Evolutionary conservation across 2,888 invertebrate species (phyloP), one percentile per base, ranked within the genome.

Genomic region (Cephus pulcher): DNA sequence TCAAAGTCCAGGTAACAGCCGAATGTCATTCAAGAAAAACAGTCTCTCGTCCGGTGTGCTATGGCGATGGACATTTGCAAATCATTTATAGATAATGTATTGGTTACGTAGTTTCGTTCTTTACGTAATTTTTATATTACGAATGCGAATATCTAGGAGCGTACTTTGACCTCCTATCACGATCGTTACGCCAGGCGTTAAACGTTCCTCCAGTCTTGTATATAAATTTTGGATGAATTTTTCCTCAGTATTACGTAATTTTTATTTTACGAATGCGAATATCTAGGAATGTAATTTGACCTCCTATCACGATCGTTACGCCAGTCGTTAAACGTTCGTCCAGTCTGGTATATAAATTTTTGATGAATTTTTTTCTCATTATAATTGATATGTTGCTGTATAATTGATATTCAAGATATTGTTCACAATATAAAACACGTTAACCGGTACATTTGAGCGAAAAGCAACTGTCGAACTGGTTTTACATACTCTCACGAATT

Each of bases 251-350:
- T 34, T 34, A 34, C 30, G 15, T 68, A 68, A 75, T 76, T 80
- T 73, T 32, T 77, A 23, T 4, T 15, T 40, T 37, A 37, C 40
- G 78, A 74, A 76, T 74, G 75, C 69, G 80, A 80, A 76, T 79
- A 79, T 82, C 30, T 75, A 56, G n/a, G 74, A 12, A 0, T 77
- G 84, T 34, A 84, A 83, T 85, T 86, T 83, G 85, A 34, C 76
- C 83, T 32, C 12, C 15, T 11, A 73, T 84, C 79, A 76, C 40
- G 40, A 23, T 40, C 15, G 6, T 6, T 15, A 40, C 15, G 40
- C 15, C 12, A 40, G 40, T 3, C 15, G 40, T 40, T 40, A 40
- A 6, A 23, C 9, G 56, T 56, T 56, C 23, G 9, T 56, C 2
- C 23, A 23, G 9, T 23, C 9, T 56, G 2, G 6, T 23, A 56